These are phyloP conservation scores for Lonchura striata DNA, from an alignment of 2,113 vertebrate species.

Conservation along the genomic window DNA sequence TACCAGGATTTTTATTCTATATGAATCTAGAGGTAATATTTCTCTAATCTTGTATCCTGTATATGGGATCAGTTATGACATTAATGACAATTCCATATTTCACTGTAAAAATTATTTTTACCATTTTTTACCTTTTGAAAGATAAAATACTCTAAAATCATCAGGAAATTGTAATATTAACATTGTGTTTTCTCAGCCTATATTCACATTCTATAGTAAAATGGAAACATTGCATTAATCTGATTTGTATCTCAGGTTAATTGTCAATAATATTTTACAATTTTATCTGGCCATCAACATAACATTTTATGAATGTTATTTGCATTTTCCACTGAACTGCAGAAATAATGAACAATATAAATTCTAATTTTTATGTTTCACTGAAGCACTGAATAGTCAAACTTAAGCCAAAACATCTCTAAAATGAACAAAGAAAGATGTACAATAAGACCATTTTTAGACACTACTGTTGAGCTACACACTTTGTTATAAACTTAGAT, in stretches of 20 bases:
- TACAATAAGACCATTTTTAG: background rate
- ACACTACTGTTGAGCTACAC: background rate
- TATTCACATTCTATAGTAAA: background rate
- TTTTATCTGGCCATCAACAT: background rate
- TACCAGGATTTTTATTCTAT: background rate
- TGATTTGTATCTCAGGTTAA: background rate
- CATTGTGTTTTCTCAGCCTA: background rate
- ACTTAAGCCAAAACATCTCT: background rate
- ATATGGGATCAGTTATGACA: background rate
- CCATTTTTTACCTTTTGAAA: background rate
- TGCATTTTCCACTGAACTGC: background rate
- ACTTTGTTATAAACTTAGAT: background rate
- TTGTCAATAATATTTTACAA: slow-evolving; percentile 11
- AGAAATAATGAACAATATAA: slow-evolving; percentile 33
- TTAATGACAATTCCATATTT: background rate
- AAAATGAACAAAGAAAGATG: background rate
- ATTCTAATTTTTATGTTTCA: background rate
- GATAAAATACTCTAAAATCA: background rate
- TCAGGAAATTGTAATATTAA: background rate
- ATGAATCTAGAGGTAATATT: background rate
- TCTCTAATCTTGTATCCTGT: background rate
- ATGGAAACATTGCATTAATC: background rate
- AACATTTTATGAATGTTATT: slow-evolving; percentile 11
- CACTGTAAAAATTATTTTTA: background rate
- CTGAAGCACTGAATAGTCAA: background rate